phyloP scores from a whole-genome alignment of 2,888 invertebrate genomes.

The Metalampra italica region DNA sequence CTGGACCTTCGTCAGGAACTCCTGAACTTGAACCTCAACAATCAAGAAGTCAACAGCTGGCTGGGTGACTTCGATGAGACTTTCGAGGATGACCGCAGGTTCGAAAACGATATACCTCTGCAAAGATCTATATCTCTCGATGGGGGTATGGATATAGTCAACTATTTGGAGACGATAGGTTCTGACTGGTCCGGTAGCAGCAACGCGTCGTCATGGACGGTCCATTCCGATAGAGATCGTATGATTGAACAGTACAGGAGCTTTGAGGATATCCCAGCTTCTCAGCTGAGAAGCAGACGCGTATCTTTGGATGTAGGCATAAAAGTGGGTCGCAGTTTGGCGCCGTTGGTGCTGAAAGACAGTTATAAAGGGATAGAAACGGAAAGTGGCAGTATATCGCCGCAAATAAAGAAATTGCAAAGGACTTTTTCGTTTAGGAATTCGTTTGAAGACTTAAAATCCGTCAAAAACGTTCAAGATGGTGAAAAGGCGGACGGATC shows the following conservation, averaged over 20 bases:
- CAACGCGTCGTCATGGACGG: constrained; percentile 50
- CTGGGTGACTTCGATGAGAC: constrained; percentile 38
- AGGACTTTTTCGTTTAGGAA: constrained; percentile 52
- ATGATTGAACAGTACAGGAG: constrained; percentile 46
- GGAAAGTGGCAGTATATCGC: constrained; percentile 37
- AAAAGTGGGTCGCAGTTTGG: constrained; percentile 36
- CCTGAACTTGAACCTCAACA: constrained; percentile 46
- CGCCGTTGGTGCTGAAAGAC: constrained; percentile 41
- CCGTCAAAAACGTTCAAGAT: constrained; percentile 28
- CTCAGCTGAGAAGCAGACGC: constrained; percentile 64
- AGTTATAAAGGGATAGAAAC: constrained; percentile 52
- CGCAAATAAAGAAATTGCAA: constrained; percentile 54
- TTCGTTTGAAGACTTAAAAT: constrained; percentile 35
- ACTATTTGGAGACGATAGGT: constrained; percentile 50
- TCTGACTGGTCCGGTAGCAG: constrained; percentile 47
- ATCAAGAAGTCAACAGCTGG: constrained; percentile 54
- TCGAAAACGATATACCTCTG: constrained; percentile 48
- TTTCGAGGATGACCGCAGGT: constrained; percentile 41
- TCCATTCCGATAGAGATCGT: constrained; percentile 37
- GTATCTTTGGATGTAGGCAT: constrained; percentile 51
- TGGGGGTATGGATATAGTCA: constrained; percentile 56
- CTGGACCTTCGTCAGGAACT: constrained; percentile 62
- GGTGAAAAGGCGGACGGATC: constrained; percentile 22
- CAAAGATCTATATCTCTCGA: constrained; percentile 63
- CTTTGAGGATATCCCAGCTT: constrained; percentile 66